Evolutionary conservation across 35 echinoderm and acorn worm genomes (phyloP).

Genomic region (Anneissia japonica): DNA sequence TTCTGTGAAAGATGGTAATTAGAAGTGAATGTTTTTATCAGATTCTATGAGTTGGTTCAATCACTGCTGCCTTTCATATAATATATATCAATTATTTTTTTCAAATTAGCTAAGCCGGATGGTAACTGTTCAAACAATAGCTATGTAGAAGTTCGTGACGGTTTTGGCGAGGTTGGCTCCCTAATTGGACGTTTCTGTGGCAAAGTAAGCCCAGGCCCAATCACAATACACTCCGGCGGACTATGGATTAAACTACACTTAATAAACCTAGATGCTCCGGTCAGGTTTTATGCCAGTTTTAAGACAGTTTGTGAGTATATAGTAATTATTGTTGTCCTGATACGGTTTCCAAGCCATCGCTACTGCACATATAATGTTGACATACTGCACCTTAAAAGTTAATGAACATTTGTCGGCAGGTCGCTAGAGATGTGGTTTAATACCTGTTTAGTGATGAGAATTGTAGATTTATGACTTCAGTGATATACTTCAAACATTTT

Average conservation of each 20-base stretch:
- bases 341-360: not conserved
- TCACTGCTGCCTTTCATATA: too few relatives aligned
- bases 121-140: constrained; percentile 2
- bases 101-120: not conserved
- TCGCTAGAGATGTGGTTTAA: too few relatives aligned
- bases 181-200: constrained; percentile 69
- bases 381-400: too few relatives aligned
- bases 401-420: too few relatives aligned
- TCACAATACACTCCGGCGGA: constrained; percentile 40
- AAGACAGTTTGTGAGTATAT: constrained; percentile 85
- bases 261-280: not conserved
- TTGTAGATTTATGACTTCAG: too few relatives aligned
- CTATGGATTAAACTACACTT: constrained; percentile 63
- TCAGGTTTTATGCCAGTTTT: constrained; percentile 55
- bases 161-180: constrained; percentile 43
- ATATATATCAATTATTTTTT: too few relatives aligned
- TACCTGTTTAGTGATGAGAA: too few relatives aligned
- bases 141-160: constrained; percentile 59
- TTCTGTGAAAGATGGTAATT: too few relatives aligned
- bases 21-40: too few relatives aligned
- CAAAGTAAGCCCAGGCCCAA: constrained; percentile 21
- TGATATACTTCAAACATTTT: too few relatives aligned
- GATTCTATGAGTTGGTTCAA: too few relatives aligned
- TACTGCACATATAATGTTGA: not conserved
- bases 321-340: not conserved